Percentiles rank a stretch among this genome's conserved stretches.
phyloP scores from a whole-genome alignment of 2,113 vertebrate species.

The Pampusana beccarii region DNA sequence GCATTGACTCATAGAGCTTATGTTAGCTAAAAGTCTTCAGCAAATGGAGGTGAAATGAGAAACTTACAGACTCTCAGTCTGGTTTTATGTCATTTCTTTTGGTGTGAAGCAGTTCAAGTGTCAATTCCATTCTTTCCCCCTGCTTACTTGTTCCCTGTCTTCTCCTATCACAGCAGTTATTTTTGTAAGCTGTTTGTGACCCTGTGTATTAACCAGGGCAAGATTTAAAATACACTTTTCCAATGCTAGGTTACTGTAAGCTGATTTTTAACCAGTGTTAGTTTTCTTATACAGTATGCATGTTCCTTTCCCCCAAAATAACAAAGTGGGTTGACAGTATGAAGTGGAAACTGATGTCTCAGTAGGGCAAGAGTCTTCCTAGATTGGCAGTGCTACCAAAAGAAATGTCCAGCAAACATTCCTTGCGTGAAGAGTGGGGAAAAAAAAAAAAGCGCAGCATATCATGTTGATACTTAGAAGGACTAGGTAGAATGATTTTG shows the following conservation, averaged over 20 bases:
- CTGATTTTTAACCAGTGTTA: background rate
- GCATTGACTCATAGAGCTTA: background rate
- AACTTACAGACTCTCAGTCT: background rate
- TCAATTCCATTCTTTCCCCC: background rate
- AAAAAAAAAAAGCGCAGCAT: background rate
- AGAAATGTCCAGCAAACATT: background rate
- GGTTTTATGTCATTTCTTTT: background rate
- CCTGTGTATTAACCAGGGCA: background rate
- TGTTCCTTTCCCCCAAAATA: background rate
- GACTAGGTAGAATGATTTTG: background rate
- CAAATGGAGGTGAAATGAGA: background rate
- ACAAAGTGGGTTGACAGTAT: rapidly evolving
- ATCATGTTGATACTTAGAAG: background rate
- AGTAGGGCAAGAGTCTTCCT: background rate
- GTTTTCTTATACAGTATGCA: background rate
- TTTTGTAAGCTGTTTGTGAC: background rate
- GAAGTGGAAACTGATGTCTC: background rate
- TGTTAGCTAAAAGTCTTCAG: rapidly evolving
- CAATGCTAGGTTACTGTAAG: background rate
- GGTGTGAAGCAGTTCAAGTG: background rate
- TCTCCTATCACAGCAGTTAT: background rate
- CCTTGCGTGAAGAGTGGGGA: background rate
- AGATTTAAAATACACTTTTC: background rate
- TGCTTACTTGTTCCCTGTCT: background rate
- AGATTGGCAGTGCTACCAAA: background rate